Evolutionary conservation across 2,797 vertebrate species (phyloP), one percentile per base, ranked within the genome.

Genomic region (Micromesistius poutassou): DNA sequence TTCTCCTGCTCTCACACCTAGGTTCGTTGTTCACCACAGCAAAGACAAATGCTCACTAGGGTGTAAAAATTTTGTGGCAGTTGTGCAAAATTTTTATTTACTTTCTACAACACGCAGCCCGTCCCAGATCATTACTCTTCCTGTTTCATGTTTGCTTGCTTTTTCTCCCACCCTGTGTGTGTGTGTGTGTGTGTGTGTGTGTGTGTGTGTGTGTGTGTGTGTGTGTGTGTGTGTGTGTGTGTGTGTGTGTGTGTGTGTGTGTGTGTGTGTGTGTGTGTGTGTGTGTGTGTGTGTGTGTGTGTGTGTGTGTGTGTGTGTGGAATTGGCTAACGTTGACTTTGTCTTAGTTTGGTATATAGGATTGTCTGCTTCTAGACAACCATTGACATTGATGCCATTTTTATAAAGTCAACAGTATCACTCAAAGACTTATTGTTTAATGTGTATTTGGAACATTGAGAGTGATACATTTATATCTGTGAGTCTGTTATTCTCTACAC

Each of bases 361-460:
- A 77, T 85, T 87, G 82, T 82, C 83, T 87, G 85, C 82, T 82
- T 75, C 86, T 73, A 46, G 75, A 66, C 76, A 80, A 85, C 81
- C 73, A 74, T 89, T 84, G 87, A 81, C 85, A 90, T 89, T 46
- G 62, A 68, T 68, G 62, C 62, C 62, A 68, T 33, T 71, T 71
- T 71, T 71, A 88, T 89, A 90, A 92, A 90, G 84, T 86, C 83
- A 89, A 85, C 79, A 87, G 80, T 82, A 88, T 91, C 85, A 89
- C 81, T 30, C 72, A 89, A 71, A 89, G 80, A 85, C 86, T 86
- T 88, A 87, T 76, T 81, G 80, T 68, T 68, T 12, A 28, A 68
- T 90, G 79, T 89, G 80, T 90, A 89, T 92, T 83, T 88, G 89
- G 78, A 86, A 88, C 78, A 81, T 81, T 91, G 80, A 83, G 90